phyloP scores from a whole-genome alignment of 2,797 vertebrate genomes.

The Argyrosomus regius region DNA sequence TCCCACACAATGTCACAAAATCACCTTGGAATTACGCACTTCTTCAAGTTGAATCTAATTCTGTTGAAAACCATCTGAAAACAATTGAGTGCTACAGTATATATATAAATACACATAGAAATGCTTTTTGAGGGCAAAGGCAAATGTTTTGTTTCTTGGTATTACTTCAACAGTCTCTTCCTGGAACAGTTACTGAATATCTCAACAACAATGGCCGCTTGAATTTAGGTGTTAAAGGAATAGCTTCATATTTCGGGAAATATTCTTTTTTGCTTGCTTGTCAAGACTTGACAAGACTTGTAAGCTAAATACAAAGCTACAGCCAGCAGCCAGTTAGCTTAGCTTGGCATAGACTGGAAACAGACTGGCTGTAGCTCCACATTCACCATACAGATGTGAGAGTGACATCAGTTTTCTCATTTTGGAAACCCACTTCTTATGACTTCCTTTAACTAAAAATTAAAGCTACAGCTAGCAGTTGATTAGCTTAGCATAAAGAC shows the following conservation, averaged over 20 bases:
- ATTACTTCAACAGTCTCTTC: neutral
- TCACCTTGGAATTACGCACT: constrained; percentile 65
- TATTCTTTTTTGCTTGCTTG: neutral
- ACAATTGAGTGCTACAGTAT: neutral
- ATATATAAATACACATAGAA: neutral
- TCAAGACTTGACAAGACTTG: neutral
- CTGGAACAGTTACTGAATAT: neutral
- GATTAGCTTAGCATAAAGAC: too few species aligned
- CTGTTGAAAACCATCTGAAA: constrained; percentile 29
- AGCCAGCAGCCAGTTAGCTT: neutral
- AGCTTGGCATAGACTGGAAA: neutral
- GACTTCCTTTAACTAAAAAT: too few species aligned
- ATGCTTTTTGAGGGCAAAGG: constrained; percentile 6
- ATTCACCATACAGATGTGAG: neutral
- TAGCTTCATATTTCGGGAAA: neutral
- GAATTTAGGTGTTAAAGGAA: neutral
- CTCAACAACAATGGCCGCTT: neutral
- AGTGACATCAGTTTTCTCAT: neutral
- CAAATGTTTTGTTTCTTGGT: neutral
- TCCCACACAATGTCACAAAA: constrained; percentile 33
- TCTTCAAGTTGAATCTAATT: constrained; percentile 80
- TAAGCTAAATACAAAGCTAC: neutral
- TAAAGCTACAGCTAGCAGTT: too few species aligned
- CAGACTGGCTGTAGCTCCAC: neutral
- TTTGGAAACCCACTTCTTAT: too few species aligned